Base-by-base conservation (phyloP, 2,888 invertebrate genomes). In the Crioceris asparagi region DNA sequence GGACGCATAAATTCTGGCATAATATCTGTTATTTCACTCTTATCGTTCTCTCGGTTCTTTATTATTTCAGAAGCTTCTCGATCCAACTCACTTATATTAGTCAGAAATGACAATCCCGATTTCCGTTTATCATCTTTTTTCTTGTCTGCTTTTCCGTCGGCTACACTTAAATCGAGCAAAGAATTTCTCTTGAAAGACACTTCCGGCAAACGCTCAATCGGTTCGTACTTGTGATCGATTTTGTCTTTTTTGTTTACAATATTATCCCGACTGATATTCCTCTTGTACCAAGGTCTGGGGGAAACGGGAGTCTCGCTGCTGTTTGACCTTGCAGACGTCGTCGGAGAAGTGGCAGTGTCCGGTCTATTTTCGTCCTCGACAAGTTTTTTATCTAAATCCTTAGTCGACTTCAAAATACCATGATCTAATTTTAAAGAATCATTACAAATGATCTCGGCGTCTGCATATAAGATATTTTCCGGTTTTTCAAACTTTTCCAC, bases 21-120 rank as follows among this genome's bases (percentile, higher is more conserved):
- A 43, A 66, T 65, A 37, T 60, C 59, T 1, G 65, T 63, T 40
- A 62, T 60, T 44, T 61, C 58, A 30, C 56, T 54, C 32, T 50
- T 36, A 31, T 39, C 38, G 11, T 32, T 34, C 30, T 39, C 43
- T 39, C 49, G 47, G 25, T 44, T 50, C 56, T 75, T 73, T 29
- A 84, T 73, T 47, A 86, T 81, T 60, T 79, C 79, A 1, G 78
- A 74, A 1, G 84, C 84, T 61, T 86, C 82, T 48, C 79, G 74
- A 57, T 86, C 85, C 43, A 85, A 62, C 59, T 84, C 83, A 54
- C 83, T 84, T 47, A 84, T 83, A 56, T 78, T 84, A 0, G 81
- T 79, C 32, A 83, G 62, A 43, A 75, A 69, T 51, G 72, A 70
- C 59, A 81, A 51, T 49, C 72, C 70, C 1, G 74, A 67, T 63